A percentile compares a stretch with the other conserved stretches of the same genome.
These are phyloP conservation scores for Rhagologus leucostigma DNA, from an alignment of 2,113 vertebrate species.

Conservation along the genomic window DNA sequence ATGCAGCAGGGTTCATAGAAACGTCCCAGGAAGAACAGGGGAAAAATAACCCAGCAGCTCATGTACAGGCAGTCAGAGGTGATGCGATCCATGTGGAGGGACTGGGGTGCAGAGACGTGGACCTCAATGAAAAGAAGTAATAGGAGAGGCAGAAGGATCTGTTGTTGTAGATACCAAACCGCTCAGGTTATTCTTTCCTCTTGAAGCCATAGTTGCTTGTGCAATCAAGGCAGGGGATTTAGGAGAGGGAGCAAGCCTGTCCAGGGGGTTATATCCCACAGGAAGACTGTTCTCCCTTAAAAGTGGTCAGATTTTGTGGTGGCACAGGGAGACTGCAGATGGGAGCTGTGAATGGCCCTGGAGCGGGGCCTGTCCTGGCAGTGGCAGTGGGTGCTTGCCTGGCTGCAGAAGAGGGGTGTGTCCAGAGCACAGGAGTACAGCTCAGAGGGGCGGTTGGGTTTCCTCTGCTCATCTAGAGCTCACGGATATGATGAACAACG, in stretches of 20 bases:
- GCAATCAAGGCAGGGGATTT: neutral
- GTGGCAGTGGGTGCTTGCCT: neutral
- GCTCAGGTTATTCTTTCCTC: neutral
- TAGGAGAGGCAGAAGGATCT: neutral
- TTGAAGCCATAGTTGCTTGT: neutral
- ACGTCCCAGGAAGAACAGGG: neutral
- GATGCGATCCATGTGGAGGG: neutral
- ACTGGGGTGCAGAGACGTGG: neutral
- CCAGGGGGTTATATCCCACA: accelerated
- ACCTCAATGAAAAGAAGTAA: neutral
- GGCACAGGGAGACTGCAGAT: accelerated
- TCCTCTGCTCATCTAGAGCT: neutral
- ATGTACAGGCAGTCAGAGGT: neutral
- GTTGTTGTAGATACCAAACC: neutral
- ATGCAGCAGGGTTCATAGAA: neutral
- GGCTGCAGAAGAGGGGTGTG: neutral
- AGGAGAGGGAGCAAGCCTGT: neutral
- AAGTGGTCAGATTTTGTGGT: neutral
- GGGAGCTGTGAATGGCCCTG: neutral
- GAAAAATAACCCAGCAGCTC: neutral
- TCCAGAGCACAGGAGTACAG: accelerated
- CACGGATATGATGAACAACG: accelerated
- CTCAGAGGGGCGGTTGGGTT: accelerated
- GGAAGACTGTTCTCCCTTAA: neutral
- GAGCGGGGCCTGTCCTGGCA: neutral